phyloP scores from a whole-genome alignment of 2,797 vertebrate genomes.

The Pipistrellus kuhlii region DNA sequence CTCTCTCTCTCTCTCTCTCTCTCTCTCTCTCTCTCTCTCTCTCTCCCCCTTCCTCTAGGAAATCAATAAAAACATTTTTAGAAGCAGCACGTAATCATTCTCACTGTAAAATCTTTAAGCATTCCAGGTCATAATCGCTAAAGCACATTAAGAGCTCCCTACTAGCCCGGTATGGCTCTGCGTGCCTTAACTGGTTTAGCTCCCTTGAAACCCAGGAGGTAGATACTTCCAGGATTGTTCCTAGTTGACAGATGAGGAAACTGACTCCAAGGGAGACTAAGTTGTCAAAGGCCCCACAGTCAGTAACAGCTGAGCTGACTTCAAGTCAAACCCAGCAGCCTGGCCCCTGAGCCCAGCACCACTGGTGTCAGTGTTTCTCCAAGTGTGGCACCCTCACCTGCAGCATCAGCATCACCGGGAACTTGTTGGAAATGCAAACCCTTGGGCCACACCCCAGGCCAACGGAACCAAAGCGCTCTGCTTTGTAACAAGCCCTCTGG shows the following conservation, averaged over 20 bases:
- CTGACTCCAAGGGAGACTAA: not conserved
- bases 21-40: too few species aligned
- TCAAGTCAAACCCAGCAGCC: not conserved
- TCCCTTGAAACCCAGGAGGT: rapidly evolving
- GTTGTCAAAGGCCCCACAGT: not conserved
- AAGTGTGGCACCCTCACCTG: not conserved
- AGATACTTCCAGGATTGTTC: rapidly evolving
- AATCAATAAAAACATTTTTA: not conserved
- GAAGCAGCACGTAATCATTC: not conserved
- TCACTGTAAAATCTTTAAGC: not conserved
- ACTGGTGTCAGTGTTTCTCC: too few species aligned
- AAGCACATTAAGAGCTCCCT: not conserved
- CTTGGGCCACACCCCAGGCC: not conserved
- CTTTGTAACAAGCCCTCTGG: not conserved
- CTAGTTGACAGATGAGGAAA: not conserved
- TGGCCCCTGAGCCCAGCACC: not conserved
- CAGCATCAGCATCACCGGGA: not conserved
- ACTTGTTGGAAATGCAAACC: not conserved
- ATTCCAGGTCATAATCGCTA: not conserved
- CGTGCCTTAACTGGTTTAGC: not conserved
- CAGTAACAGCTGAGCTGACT: not conserved
- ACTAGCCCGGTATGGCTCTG: not conserved
- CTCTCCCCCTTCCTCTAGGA: too few species aligned
- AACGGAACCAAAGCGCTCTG: not conserved
- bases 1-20: too few species aligned